Percentiles rank a stretch among this genome's conserved stretches.
Evolutionary conservation across 1,140 invertebrate genomes (phyloP).

Genomic region (Lucilia cuprina): DNA sequence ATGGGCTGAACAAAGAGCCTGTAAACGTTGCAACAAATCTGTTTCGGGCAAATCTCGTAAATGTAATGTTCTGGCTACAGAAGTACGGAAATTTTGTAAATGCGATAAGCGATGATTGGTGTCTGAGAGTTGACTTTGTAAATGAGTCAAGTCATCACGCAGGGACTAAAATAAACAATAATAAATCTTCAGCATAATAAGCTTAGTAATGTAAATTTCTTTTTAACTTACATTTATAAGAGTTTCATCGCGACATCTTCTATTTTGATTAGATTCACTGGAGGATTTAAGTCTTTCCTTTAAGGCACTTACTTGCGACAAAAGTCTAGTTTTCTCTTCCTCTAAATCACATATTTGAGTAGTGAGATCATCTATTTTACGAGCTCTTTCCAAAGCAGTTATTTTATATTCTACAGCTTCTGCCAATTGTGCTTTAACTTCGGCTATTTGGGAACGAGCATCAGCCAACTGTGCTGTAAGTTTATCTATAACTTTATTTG

Average conservation of each 20-base stretch:
- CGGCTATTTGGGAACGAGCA: slow-evolving; percentile 73
- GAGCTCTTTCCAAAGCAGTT: slow-evolving; percentile 78
- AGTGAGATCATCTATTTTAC: slow-evolving; percentile 84
- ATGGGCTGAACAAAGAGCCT: slow-evolving; percentile 65
- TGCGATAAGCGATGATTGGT: slow-evolving; percentile 76
- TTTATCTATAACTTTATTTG: slow-evolving; percentile 78
- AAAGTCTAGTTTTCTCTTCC: slow-evolving; percentile 54
- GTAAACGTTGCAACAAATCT: slow-evolving; percentile 58
- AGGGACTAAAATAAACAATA: slow-evolving; percentile 62
- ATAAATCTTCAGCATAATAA: background rate
- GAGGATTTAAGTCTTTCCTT: slow-evolving; percentile 57
- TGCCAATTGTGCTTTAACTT: slow-evolving; percentile 78
- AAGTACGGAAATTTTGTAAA: slow-evolving; percentile 74
- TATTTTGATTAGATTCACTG: slow-evolving; percentile 59
- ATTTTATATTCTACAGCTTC: slow-evolving; percentile 88
- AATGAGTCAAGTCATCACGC: slow-evolving; percentile 74
- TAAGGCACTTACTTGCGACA: slow-evolving; percentile 50
- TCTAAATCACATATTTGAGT: slow-evolving; percentile 58
- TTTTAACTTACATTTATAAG: slow-evolving; percentile 68
- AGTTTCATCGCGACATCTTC: slow-evolving; percentile 67
- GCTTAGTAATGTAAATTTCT: too few relatives aligned
- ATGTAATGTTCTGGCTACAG: slow-evolving; percentile 70
- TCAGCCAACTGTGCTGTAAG: slow-evolving; percentile 76
- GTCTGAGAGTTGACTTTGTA: slow-evolving; percentile 76
- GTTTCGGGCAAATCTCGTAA: slow-evolving; percentile 58